Evolutionary conservation across 1,140 invertebrate genomes (phyloP), one percentile per base, ranked within the genome.

Genomic region (Heliconius nattereri): DNA sequence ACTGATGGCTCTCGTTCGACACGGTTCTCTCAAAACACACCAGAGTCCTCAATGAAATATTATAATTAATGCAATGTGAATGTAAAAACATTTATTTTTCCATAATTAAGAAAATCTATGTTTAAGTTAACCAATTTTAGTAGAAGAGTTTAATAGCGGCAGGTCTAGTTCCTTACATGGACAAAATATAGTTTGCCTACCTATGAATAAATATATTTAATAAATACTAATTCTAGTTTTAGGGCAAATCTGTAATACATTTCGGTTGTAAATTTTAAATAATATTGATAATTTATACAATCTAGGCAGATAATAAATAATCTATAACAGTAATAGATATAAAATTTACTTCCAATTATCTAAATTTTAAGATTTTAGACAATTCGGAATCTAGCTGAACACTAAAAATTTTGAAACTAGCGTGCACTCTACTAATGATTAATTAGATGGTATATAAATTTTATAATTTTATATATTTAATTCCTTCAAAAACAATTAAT

Each of bases 381-480:
- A 84, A 81, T 89, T 90, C 78, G 78, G 87, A 86, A 87, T 87
- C 90, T 92, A 92, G 84, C 85, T 89, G 86, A 90, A 88, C 80
- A 87, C 91, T 92, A 92, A 91, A 84, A 92, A 92, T 92, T 91
- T 92, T 90, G 90, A 91, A 91, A 92, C 91, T 94, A 94, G 85
- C 92, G 92, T 94, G 92, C 92, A 94, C 75, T 87, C 92, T 93
- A 94, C 91, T 77, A 85, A 88, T 89, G 87, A 86, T 88, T 82
- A 85, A 86, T 88, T 82, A 85, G 83, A 89, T 87, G 86, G 77
- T 78, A 83, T 81, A 83, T 77, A 79, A 79, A 79, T 57, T 52
- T 81, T 77, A 81, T 78, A 84, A 78, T 81, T 82, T 82, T 84
- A 81, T 84, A 81, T 77, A 80, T 77, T 76, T 52, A 84, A 83